Evolutionary conservation across 2,888 invertebrate species (phyloP).

Genomic region (Lasioglossum villosulum): DNA sequence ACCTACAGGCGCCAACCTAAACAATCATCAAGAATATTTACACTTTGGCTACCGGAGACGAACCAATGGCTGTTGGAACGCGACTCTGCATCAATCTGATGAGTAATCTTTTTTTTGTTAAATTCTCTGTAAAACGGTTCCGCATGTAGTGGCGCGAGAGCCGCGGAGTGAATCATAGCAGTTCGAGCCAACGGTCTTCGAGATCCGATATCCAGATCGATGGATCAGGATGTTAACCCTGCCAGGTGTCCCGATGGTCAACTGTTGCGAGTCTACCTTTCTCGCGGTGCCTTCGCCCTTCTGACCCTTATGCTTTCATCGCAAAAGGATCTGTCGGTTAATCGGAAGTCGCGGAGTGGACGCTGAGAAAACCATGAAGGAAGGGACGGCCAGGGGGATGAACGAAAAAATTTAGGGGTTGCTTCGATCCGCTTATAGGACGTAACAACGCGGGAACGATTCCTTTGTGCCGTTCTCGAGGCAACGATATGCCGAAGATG

Average conservation of each 20-base stretch:
- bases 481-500: slow-evolving; percentile 41
- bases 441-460: slow-evolving; percentile 51
- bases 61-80: neutral
- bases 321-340: slow-evolving; percentile 43
- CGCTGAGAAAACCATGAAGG: neutral
- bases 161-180: neutral
- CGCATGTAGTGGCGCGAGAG: neutral
- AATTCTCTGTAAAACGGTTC: neutral
- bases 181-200: neutral
- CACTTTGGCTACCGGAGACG: neutral
- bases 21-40: slow-evolving; percentile 26
- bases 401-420: slow-evolving; percentile 60
- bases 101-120: neutral
- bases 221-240: slow-evolving; percentile 51
- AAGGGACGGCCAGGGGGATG: slow-evolving; percentile 22
- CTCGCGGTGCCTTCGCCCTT: slow-evolving; percentile 32
- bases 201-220: slow-evolving; percentile 61
- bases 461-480: slow-evolving; percentile 54
- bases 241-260: slow-evolving; percentile 70
- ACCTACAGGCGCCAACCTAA: slow-evolving; percentile 12
- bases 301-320: slow-evolving; percentile 25
- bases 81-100: neutral
- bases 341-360: slow-evolving; percentile 61
- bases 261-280: slow-evolving; percentile 44
- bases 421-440: slow-evolving; percentile 72